phyloP scores from a whole-genome alignment of 2,888 invertebrate genomes.

The Chloromyia formosa region DNA sequence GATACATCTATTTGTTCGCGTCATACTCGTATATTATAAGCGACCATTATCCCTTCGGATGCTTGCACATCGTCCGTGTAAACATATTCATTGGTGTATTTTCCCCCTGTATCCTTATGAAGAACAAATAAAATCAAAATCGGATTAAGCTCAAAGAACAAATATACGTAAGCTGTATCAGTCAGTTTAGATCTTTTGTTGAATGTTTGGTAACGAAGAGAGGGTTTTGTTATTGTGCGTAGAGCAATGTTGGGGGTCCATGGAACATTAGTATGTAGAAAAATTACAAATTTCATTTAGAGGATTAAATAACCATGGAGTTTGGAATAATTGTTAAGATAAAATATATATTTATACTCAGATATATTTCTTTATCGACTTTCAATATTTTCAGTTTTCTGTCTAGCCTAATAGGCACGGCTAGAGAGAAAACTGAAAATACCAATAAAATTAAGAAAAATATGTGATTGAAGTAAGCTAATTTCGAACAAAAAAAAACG shows the following conservation, averaged over 20 bases:
- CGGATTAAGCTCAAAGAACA: slow-evolving; percentile 41
- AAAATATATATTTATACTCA: no score
- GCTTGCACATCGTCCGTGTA: slow-evolving; percentile 10
- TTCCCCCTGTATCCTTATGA: slow-evolving; percentile 16
- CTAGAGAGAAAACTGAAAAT: no score
- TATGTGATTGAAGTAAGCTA: no score
- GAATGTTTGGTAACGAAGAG: slow-evolving; percentile 1
- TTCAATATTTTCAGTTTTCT: no score
- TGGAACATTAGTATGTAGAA: neutral
- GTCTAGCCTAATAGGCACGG: no score
- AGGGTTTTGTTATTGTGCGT: neutral
- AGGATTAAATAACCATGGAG: no score
- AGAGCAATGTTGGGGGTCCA: neutral
- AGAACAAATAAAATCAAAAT: slow-evolving; percentile 44
- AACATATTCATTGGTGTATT: slow-evolving; percentile 40
- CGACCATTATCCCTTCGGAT: slow-evolving; percentile 24
- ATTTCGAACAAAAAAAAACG: no score
- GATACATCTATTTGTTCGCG: neutral
- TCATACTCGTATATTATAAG: neutral
- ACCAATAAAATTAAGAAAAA: no score
- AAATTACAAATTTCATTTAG: no score
- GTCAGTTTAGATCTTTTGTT: slow-evolving; percentile 26
- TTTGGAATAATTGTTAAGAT: no score
- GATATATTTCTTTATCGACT: no score
- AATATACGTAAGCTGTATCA: slow-evolving; percentile 41